Evolutionary conservation across 1,140 invertebrate genomes (phyloP).

Genomic region (Euura saliciscinereae): DNA sequence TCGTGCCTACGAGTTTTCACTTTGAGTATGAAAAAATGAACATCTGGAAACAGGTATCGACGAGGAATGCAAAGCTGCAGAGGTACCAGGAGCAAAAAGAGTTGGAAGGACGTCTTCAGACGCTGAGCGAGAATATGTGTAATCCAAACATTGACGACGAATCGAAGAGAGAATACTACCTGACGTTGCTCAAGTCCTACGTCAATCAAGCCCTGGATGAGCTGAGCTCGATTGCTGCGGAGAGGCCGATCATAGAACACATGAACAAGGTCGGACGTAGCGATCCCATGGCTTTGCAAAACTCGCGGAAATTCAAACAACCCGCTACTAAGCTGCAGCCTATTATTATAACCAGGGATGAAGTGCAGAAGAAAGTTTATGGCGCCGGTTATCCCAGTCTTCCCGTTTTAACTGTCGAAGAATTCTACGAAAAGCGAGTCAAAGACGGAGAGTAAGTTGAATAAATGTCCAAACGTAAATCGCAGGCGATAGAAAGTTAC

Average conservation of each 20-base stretch:
- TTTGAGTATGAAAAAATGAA: not conserved
- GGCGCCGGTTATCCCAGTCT: slow-evolving; percentile 94
- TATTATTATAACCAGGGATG: slow-evolving; percentile 91
- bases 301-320: slow-evolving; percentile 50
- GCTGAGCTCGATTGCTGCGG: slow-evolving; percentile 72
- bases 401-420: slow-evolving; percentile 90
- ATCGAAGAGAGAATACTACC: slow-evolving; percentile 80
- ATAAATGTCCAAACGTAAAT: not conserved
- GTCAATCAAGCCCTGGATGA: slow-evolving; percentile 80
- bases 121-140: slow-evolving; percentile 68
- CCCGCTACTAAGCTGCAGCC: slow-evolving; percentile 73
- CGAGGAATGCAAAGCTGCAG: slow-evolving; percentile 77
- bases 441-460: slow-evolving; percentile 76
- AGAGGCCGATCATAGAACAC: slow-evolving; percentile 76
- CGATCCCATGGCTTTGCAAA: slow-evolving; percentile 34
- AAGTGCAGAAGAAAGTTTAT: slow-evolving; percentile 90
- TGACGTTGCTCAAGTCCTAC: slow-evolving; percentile 78
- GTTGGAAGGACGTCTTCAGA: slow-evolving; percentile 71
- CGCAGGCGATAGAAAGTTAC: not conserved
- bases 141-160: slow-evolving; percentile 78
- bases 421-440: slow-evolving; percentile 92
- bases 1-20: not conserved
- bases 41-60: slow-evolving; percentile 49
- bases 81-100: slow-evolving; percentile 82
- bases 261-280: slow-evolving; percentile 58